Evolutionary conservation across 2,888 invertebrate species (phyloP).

Genomic region (Pediacus dermestoides): DNA sequence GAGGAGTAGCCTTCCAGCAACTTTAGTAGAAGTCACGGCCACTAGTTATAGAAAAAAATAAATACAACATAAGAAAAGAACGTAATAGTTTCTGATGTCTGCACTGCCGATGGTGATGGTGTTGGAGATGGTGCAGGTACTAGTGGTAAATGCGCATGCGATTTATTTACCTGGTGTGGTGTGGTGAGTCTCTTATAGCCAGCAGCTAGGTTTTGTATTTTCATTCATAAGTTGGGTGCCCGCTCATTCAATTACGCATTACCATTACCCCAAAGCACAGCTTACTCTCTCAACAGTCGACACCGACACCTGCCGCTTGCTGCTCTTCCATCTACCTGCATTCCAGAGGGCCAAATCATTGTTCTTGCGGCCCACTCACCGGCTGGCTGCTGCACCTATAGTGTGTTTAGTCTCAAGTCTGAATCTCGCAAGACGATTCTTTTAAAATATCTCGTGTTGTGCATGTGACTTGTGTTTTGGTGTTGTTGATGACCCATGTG

Average conservation of each 20-base stretch:
- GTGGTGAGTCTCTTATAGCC: neutral
- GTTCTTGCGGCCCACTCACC: constrained; percentile 18
- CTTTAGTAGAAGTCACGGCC: no score
- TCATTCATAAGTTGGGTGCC: constrained; percentile 36
- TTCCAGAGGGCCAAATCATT: constrained; percentile 22
- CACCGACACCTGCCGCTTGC: constrained; percentile 21
- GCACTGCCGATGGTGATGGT: no score
- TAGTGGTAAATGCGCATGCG: constrained; percentile 1
- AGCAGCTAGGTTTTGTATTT: constrained; percentile 14
- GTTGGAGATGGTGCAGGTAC: no score
- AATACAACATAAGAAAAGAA: no score
- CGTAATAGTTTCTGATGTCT: no score
- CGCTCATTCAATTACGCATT: constrained; percentile 33
- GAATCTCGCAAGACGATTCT: no score
- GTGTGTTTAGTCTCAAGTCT: constrained; percentile 6
- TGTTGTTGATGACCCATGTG: no score
- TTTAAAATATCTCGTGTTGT: no score
- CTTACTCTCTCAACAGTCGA: constrained; percentile 13
- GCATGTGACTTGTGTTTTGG: no score
- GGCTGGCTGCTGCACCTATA: constrained; percentile 14
- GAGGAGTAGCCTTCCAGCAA: no score
- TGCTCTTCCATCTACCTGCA: constrained; percentile 24
- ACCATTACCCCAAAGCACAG: constrained; percentile 24
- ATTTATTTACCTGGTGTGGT: constrained; percentile 2
- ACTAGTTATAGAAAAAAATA: no score